Base-by-base conservation (phyloP, 2,113 vertebrate species). In the Menura novaehollandiae region DNA sequence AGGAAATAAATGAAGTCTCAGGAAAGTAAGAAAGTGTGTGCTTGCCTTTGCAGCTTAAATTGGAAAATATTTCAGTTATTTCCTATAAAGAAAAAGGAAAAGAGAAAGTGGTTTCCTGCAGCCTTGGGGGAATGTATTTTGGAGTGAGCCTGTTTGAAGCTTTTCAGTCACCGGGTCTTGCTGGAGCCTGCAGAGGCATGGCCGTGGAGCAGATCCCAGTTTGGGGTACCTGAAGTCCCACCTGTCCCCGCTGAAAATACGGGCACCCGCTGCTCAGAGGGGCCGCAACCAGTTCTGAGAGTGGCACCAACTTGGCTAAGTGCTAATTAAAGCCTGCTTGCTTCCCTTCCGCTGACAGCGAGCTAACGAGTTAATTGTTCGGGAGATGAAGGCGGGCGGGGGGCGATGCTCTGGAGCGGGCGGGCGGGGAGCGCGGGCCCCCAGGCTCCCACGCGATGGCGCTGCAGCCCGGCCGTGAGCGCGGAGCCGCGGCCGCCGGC, bases 311-410 rank as follows among this genome's bases (percentile, higher is more conserved):
- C 18, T 2, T 1, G 87, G 16, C 35, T 18, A 2, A 2, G 12
- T 0, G 21, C 43, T n/a, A 1, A 9, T 10, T 3, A 2, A 21
- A 33, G 20, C 0, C 3, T 0, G 51, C 28, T 23, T 1, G 33
- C 17, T 11, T 2, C 5, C 35, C 3, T 8, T 0, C 7, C 1
- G 64, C 74, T 1, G 4, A 1, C 32, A 3, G 30, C 4, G 1
- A 5, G 35, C 43, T 12, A 2, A 8, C 0, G 59, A 13, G 49
- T 22, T 21, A 2, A 23, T 3, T 10, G 33, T 4, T 6, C 0
- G 11, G 44, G 67, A 10, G 3, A 14, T 0, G 2, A 13, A 8
- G 39, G 0, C 2, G 0, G 33, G 19, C 6, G 18, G 13, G 15
- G 21, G 64, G 13, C 67, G 21, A 19, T 8, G 1, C 24, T 33